phyloP scores from a whole-genome alignment of 1,140 invertebrate genomes.

The Melitaea cinxia region DNA sequence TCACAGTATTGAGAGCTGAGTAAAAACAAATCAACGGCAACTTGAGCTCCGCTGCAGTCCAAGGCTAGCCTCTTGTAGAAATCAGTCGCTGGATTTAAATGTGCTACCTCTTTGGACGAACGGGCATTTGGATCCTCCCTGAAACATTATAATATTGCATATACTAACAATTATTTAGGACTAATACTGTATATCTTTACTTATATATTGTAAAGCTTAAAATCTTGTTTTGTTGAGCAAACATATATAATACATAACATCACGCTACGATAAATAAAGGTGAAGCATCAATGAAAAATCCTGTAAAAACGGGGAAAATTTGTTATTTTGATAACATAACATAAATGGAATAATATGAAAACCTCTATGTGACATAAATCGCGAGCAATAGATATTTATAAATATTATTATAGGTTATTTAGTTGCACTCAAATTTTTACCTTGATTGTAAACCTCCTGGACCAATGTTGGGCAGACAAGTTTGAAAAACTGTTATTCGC shows the following conservation, averaged over 20 bases:
- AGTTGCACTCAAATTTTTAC: constrained; percentile 41
- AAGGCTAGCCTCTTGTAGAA: constrained; percentile 98
- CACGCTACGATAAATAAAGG: too few species aligned
- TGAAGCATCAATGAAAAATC: too few species aligned
- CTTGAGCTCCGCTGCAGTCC: constrained; percentile 97
- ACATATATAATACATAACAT: too few species aligned
- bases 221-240: too few species aligned
- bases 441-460: constrained; percentile 92
- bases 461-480: constrained; percentile 94
- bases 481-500: constrained; percentile 96
- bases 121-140: constrained; percentile 94
- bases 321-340: too few species aligned
- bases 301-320: too few species aligned
- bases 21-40: constrained; percentile 97
- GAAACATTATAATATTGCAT: constrained; percentile 17
- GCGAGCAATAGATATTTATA: too few species aligned
- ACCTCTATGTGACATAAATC: too few species aligned
- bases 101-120: constrained; percentile 89
- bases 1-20: constrained; percentile 97
- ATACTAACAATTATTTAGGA: background rate
- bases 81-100: constrained; percentile 97
- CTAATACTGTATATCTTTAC: too few species aligned
- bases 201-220: too few species aligned
- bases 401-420: too few species aligned
- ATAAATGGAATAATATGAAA: too few species aligned